Conservation (phyloP, 2,888 invertebrate species). For the Gnatocerus cornutus region DNA sequence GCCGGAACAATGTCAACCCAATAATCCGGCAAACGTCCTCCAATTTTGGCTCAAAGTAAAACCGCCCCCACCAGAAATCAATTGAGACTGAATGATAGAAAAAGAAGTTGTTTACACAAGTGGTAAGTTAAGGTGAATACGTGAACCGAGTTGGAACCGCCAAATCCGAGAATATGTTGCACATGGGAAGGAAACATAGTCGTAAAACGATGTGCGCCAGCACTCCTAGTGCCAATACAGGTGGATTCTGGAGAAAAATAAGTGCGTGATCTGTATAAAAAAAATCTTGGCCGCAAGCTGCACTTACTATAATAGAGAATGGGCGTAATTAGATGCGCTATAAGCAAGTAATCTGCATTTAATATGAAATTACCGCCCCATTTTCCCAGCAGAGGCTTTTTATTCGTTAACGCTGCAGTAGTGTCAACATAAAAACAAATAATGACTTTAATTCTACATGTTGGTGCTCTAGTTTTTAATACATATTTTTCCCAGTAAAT, state of each 20-base stretch:
- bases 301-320: no score
- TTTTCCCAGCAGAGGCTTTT: no score
- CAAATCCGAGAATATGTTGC: slow-evolving; percentile 57
- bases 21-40: no score
- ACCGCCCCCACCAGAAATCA: not conserved
- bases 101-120: slow-evolving; percentile 46
- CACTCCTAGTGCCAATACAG: slow-evolving; percentile 20
- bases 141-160: slow-evolving; percentile 52
- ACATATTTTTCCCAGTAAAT: not conserved
- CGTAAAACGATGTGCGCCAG: slow-evolving; percentile 49
- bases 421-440: not conserved
- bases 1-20: no score
- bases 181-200: slow-evolving; percentile 52
- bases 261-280: slow-evolving; percentile 21
- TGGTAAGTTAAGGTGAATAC: slow-evolving; percentile 43
- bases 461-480: not conserved
- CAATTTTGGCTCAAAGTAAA: no score
- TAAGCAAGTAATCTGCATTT: no score
- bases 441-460: slow-evolving; percentile 2
- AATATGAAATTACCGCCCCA: no score
- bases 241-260: slow-evolving; percentile 16
- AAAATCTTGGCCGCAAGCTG: no score
- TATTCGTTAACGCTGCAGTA: no score
- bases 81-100: slow-evolving; percentile 31
- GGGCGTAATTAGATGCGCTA: no score